Percentiles rank a stretch among this genome's conserved stretches.
phyloP scores from a whole-genome alignment of 1,140 invertebrate genomes.

The Heliconius nattereri region DNA sequence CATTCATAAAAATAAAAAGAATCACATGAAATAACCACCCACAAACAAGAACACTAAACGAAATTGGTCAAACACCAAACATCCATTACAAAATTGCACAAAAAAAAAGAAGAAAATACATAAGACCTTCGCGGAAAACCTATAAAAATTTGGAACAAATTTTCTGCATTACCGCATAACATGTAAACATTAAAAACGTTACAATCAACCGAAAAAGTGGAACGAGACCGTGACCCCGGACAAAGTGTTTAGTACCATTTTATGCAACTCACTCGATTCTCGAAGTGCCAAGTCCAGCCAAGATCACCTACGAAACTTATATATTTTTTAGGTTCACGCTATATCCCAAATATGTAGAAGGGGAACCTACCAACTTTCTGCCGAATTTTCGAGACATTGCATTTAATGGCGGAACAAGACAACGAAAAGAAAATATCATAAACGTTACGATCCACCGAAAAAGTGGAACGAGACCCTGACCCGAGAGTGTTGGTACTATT shows the following conservation, averaged over 20 bases:
- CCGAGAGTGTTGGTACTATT: constrained; percentile 28
- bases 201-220: constrained; percentile 30
- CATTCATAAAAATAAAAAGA: constrained; percentile 1
- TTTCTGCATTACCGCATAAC: constrained; percentile 29
- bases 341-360: no score
- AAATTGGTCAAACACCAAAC: background rate
- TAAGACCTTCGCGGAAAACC: background rate
- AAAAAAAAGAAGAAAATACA: background rate
- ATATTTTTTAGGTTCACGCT: no score
- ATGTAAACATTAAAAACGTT: constrained; percentile 31
- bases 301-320: no score
- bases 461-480: constrained; percentile 26
- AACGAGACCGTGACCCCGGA: constrained; percentile 20
- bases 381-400: no score
- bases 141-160: constrained; percentile 8
- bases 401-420: no score
- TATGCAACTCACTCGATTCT: constrained; percentile 42
- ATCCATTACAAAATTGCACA: background rate
- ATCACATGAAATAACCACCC: background rate
- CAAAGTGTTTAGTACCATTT: constrained; percentile 17
- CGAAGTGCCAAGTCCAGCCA: constrained; percentile 7
- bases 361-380: no score
- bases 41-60: background rate
- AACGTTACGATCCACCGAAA: constrained; percentile 23
- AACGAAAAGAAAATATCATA: constrained; percentile 7